A percentile compares a stretch with the other conserved stretches of the same genome.
Evolutionary conservation across 1,140 invertebrate genomes (phyloP).

Genomic region (Platyscapa corneri): DNA sequence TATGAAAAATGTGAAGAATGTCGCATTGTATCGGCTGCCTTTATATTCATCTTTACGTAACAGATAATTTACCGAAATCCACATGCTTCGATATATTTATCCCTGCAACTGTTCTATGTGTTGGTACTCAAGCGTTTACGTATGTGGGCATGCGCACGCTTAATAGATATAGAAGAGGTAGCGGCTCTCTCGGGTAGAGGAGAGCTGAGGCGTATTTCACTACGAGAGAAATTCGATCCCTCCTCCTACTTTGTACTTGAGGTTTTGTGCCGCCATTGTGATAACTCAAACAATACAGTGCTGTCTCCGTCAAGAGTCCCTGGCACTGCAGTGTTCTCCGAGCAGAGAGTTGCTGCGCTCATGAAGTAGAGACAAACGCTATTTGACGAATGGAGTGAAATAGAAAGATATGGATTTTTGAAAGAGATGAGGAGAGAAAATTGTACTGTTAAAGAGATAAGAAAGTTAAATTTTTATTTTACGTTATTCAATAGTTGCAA

Average conservation of each 20-base stretch:
- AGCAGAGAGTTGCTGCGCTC: neutral
- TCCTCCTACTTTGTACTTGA: constrained; percentile 53
- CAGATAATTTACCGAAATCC: neutral
- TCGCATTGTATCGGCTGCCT: too few species aligned
- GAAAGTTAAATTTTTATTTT: neutral
- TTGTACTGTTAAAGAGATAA: neutral
- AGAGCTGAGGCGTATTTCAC: constrained; percentile 2
- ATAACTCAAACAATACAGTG: constrained; percentile 69
- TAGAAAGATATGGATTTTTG: neutral
- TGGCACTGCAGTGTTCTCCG: neutral
- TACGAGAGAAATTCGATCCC: constrained; percentile 65
- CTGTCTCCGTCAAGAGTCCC: constrained; percentile 47
- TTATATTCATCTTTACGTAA: neutral
- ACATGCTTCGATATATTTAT: neutral
- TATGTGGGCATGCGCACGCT: neutral
- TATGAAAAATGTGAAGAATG: neutral
- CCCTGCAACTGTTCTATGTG: neutral
- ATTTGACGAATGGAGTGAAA: neutral
- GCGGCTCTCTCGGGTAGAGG: neutral
- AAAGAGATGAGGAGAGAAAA: neutral
- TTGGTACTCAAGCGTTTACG: neutral
- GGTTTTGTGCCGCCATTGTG: constrained; percentile 69
- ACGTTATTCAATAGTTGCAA: too few species aligned
- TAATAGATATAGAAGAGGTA: neutral
- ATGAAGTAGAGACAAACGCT: constrained; percentile 10